Conservation (phyloP, 2,797 vertebrate species). For the Erethizon dorsatum region DNA sequence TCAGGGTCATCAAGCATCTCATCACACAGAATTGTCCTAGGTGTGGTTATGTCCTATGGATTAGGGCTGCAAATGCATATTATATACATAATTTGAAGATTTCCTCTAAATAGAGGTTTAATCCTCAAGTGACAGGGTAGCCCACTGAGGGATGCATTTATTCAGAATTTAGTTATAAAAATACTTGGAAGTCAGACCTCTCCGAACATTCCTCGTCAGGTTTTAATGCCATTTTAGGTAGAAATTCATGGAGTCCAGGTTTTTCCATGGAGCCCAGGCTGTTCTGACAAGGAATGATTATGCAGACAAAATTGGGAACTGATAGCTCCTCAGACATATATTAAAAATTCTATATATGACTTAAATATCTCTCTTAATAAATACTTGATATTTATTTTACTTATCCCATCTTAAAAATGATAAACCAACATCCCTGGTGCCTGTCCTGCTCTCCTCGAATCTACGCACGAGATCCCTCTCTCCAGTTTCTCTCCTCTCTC, state of each 20-base stretch:
- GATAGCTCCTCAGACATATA: conserved; percentile 14
- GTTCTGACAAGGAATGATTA: not conserved
- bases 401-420: not conserved
- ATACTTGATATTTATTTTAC: conserved; percentile 27
- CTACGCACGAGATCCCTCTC: not conserved
- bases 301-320: conserved; percentile 2
- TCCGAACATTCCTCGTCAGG: not conserved
- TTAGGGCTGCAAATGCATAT: not conserved
- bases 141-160: not conserved
- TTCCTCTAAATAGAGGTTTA: not conserved
- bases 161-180: conserved; percentile 11
- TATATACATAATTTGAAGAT: not conserved
- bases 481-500: not conserved
- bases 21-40: not conserved
- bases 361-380: not conserved
- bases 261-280: conserved; percentile 27
- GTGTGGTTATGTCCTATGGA: not conserved
- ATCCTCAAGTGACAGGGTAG: not conserved
- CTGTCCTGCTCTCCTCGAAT: not conserved
- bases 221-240: conserved; percentile 7
- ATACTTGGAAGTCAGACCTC: not conserved
- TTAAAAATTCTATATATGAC: not conserved
- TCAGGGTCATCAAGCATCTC: not conserved
- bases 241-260: not conserved
- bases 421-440: not conserved